phyloP scores from a whole-genome alignment of 2,113 vertebrate species.

The Trichomycterus rosablanca region DNA sequence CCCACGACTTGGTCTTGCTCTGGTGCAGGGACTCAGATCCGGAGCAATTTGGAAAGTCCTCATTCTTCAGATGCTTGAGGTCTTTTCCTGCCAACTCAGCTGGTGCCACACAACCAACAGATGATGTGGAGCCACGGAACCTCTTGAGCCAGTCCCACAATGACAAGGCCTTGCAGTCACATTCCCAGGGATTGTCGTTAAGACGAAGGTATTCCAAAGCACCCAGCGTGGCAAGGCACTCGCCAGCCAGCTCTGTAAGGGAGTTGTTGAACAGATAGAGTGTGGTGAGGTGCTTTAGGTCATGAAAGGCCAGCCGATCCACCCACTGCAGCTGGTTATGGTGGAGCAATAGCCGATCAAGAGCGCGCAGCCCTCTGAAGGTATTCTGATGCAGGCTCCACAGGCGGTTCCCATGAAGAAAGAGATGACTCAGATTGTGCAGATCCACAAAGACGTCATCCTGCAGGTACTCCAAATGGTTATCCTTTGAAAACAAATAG shows the following conservation, averaged over 20 bases:
- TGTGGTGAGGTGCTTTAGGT: slow-evolving; percentile 88
- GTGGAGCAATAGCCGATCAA: slow-evolving; percentile 92
- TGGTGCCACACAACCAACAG: slow-evolving; percentile 77
- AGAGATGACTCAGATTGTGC: slow-evolving; percentile 96
- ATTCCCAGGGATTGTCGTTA: slow-evolving; percentile 95
- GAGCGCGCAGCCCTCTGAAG: slow-evolving; percentile 85
- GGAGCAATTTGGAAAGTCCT: slow-evolving; percentile 83
- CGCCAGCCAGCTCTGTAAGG: slow-evolving; percentile 83
- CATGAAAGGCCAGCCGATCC: slow-evolving; percentile 86
- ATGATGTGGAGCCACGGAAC: slow-evolving; percentile 89
- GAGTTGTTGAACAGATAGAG: slow-evolving; percentile 98
- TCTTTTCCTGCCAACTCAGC: slow-evolving; percentile 75
- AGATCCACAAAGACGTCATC: slow-evolving; percentile 94
- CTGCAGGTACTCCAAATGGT: slow-evolving; percentile 91
- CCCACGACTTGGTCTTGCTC: slow-evolving; percentile 82
- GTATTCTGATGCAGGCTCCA: slow-evolving; percentile 92
- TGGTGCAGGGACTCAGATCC: slow-evolving; percentile 85
- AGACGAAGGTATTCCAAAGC: slow-evolving; percentile 93
- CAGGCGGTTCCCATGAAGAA: slow-evolving; percentile 94
- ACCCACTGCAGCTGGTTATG: slow-evolving; percentile 95
- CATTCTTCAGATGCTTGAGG: slow-evolving; percentile 79
- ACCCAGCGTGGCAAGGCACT: slow-evolving; percentile 81
- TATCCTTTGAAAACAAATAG: slow-evolving; percentile 69
- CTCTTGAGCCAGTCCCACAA: slow-evolving; percentile 94
- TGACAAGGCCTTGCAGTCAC: slow-evolving; percentile 85